Conservation (phyloP, 2,888 invertebrate species). For the Rhodophaea formosa region DNA sequence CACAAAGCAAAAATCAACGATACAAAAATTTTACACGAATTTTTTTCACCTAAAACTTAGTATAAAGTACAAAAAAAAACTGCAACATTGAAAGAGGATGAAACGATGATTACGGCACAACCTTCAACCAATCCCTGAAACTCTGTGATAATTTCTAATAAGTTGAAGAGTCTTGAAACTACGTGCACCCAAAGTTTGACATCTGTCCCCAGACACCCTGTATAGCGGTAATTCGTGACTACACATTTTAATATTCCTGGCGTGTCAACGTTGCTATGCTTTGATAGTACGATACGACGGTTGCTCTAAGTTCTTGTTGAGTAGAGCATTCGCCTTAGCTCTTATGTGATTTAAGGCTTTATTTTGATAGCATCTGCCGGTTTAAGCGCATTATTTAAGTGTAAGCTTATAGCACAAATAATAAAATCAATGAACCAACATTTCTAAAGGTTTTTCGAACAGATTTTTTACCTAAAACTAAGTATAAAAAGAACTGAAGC, state of each 20-base stretch:
- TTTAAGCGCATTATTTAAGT: conserved; percentile 6
- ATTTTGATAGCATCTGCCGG: conserved; percentile 3
- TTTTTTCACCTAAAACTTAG: no score
- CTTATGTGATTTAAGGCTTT: conserved; percentile 6
- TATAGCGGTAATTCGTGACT: conserved; percentile 64
- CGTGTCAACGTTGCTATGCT: conserved; percentile 61
- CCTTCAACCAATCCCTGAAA: background rate
- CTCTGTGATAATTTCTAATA: background rate
- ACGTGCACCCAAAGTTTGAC: background rate
- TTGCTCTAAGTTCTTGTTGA: no score
- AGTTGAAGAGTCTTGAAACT: background rate
- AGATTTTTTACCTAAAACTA: no score
- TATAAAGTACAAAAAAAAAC: no score
- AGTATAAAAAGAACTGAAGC: no score
- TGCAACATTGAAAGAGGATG: no score
- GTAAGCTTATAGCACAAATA: no score
- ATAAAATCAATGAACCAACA: no score
- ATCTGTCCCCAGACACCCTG: conserved; percentile 33
- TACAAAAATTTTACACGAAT: no score
- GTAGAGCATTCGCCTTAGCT: background rate
- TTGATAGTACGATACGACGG: conserved; percentile 64
- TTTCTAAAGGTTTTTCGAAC: no score
- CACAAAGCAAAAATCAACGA: no score
- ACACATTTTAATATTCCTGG: conserved; percentile 64
- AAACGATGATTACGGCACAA: no score